Percentiles rank a stretch among this genome's conserved stretches.
Conservation (phyloP, 2,888 invertebrate species). For the Ichneumoninae sp. region DNA sequence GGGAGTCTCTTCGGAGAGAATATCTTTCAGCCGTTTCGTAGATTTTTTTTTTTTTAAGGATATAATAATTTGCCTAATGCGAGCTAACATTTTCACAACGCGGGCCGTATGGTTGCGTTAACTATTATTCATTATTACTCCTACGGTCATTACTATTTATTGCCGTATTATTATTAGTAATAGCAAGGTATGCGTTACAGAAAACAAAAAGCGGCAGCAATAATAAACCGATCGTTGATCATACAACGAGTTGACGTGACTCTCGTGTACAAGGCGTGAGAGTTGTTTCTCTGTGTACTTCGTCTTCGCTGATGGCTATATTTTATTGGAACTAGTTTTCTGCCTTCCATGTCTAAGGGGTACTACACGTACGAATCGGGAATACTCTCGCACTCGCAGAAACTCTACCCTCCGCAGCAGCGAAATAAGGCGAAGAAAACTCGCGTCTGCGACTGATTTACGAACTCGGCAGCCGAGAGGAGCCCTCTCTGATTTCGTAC, state of each 20-base stretch:
- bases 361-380: slow-evolving; percentile 11
- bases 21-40: slow-evolving; percentile 53
- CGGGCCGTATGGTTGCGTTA: slow-evolving; percentile 20
- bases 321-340: slow-evolving; percentile 57
- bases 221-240: slow-evolving; percentile 52
- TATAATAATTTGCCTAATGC: slow-evolving; percentile 46
- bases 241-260: slow-evolving; percentile 40
- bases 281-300: slow-evolving; percentile 40
- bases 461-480: slow-evolving; percentile 74
- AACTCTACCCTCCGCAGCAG: slow-evolving; percentile 38
- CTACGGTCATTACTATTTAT: slow-evolving; percentile 59
- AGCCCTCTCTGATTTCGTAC: slow-evolving; percentile 62
- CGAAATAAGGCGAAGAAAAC: slow-evolving; percentile 77
- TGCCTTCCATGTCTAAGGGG: slow-evolving; percentile 28
- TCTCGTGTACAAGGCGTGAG: slow-evolving; percentile 9
- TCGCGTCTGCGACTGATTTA: slow-evolving; percentile 80
- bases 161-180: slow-evolving; percentile 62
- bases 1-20: slow-evolving; percentile 37
- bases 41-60: slow-evolving; percentile 41
- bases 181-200: slow-evolving; percentile 57
- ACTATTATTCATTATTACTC: slow-evolving; percentile 60
- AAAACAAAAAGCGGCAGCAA: slow-evolving; percentile 46
- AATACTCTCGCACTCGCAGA: slow-evolving; percentile 9
- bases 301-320: slow-evolving; percentile 53
- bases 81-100: slow-evolving; percentile 51